These are phyloP conservation scores for Formica selysi DNA, from an alignment of 1,140 invertebrate species.

Conservation along the genomic window DNA sequence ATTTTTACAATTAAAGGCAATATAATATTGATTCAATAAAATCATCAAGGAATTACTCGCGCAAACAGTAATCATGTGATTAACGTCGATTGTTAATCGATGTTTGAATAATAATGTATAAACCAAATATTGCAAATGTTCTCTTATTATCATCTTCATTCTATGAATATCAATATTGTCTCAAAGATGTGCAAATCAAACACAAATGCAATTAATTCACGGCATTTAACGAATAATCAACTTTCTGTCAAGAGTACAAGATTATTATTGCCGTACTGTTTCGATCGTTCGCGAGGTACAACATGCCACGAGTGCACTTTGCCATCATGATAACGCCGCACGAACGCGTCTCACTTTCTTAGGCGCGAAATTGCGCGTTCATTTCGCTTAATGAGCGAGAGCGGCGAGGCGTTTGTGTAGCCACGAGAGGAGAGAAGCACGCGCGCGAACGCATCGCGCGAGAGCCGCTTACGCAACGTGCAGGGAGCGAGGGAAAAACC, in stretches of 20 bases:
- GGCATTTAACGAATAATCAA: not conserved
- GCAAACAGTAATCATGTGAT: not conserved
- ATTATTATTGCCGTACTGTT: not conserved
- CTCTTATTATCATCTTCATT: not conserved
- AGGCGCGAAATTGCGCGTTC: not conserved
- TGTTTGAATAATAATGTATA: not conserved
- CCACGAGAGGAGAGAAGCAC: not conserved
- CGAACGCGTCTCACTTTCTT: constrained; percentile 50
- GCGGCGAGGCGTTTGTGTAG: not conserved
- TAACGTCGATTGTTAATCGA: not conserved
- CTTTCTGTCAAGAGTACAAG: not conserved
- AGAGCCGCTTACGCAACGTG: constrained; percentile 51
- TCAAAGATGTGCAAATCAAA: not conserved
- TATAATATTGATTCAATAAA: not conserved
- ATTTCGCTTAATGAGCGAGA: constrained; percentile 50
- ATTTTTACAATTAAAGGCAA: not conserved
- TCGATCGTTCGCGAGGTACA: not conserved
- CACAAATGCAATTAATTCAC: not conserved
- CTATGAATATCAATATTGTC: not conserved
- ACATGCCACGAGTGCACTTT: not conserved
- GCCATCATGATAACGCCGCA: not conserved
- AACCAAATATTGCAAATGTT: not conserved
- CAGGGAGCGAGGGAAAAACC: constrained; percentile 56
- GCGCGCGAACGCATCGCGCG: constrained; percentile 32
- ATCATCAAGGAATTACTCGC: not conserved